Base-by-base conservation (phyloP, 2,113 vertebrate species). In the Salvelinus alpinus region DNA sequence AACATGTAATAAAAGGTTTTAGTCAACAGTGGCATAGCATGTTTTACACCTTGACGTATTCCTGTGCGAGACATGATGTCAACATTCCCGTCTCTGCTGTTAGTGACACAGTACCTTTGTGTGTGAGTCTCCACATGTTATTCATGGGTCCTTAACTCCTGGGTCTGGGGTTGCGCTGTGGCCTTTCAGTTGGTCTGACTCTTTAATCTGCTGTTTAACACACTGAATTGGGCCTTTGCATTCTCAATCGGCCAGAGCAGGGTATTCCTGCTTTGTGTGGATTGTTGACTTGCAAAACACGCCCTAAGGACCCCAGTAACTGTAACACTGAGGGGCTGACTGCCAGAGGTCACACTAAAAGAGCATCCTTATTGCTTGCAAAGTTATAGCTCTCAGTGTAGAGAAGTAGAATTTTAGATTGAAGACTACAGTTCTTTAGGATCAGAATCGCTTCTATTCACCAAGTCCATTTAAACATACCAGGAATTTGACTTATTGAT, bases 61-160 rank as follows among this genome's bases (percentile, higher is more conserved):
- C 80, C 60, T 74, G 81, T 85, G 85, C 78, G 79, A n/a, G 72
- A 0, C 3, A 48, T 88, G 88, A 89, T 79, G 84, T 88, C 87
- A 89, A 77, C 78, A 1, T 27, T 60, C 65, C 76, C 78, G 54
- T 62, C 65, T 8, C 75, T 3, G 67, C 77, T 65, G 71, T 77
- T 69, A 81, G 64, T 84, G 84, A 87, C 83, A 83, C 80, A 13
- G 62, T 71, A 82, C 74, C 84, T 88, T 88, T 87, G 89, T 92
- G 60, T 85, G 51, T 60, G 74, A 85, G 80, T 90, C 74, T 70
- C 83, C 81, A 75, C 75, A 70, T 84, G 82, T 85, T 86, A 86
- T 92, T 92, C 87, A 89, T 71, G 65, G 77, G 64, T 47, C 85
- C 88, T 91, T 88, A 88, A 87, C 88, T 87, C 79, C 77, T 3